Base-by-base conservation (phyloP, 53 echinoderm and acorn worm species). In the Holothuria scabra region DNA sequence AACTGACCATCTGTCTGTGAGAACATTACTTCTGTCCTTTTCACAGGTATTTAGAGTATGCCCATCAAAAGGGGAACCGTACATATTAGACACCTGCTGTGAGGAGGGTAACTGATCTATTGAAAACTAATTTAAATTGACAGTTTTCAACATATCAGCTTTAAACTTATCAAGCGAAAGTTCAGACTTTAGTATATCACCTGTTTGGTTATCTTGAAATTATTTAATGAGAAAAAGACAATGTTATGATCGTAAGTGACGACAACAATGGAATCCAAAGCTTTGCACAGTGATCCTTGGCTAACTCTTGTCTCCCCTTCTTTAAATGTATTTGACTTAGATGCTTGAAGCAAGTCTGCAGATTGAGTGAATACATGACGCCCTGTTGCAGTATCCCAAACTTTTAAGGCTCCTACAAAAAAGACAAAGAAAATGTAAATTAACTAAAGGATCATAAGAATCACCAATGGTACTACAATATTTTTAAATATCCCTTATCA, bases 221-320 rank as follows among this genome's bases (percentile, higher is more conserved):
- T 32, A 26, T 76, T 56, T 2, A 76, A 10, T 12, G 76, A 76
- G 48, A 76, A 76, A 31, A 76, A 76, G 76, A 76, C 76, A 29
- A 76, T 76, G 30, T 76, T 76, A 28, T 76, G 76, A 57, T 76
- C 76, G 18, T 76, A 28, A 56, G 76, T 76, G 23, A 56, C 26
- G 9, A 76, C 57, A 31, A 76, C 29, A 34, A 76, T 76, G 23
- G 76, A 22, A 30, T 57, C 56, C 24, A 76, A 56, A 56, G 76
- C 76, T 55, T 57, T 12, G 56, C 25, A 76, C 76, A 76, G 28
- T 25, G 56, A 20, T 12, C 55, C 76, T 28, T 76, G 76, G 57
- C 76, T 76, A 28, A 76, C 76, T 57, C 76, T 76, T 23, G 76
- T 76, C 76, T 76, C 76, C 6, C 76, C 76, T 57, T 76, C 76